Base-by-base conservation (phyloP, 2,113 vertebrate species). In the Melanotaenia duboulayi region DNA sequence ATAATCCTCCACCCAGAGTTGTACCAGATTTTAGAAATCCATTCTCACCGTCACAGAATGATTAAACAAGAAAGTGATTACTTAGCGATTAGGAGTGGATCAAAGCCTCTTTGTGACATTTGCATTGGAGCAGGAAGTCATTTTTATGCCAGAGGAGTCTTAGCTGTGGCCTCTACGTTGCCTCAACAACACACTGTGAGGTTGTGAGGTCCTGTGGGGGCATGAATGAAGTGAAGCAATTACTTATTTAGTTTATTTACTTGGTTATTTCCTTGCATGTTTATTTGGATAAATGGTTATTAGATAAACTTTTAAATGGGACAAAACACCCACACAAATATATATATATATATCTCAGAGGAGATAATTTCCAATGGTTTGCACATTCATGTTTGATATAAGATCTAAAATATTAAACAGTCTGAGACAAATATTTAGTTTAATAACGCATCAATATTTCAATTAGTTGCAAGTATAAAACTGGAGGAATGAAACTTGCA, bases 1-100 rank as follows among this genome's bases (percentile, higher is more conserved):
- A 24, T 77, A 81, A 88, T 87, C 77, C 77, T 51, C 60, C 74
- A 50, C 73, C 59, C 59, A 55, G 57, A 83, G 66, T 83, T 61
- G 56, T 51, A 81, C 46, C 74, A 78, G 84, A 87, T 88, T 88
- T 86, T 67, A 62, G 6, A 85, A 91, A 91, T 86, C 84, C 81
- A 85, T 87, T 84, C 69, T 85, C 83, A 28, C 61, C 56, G 56
- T 78, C 82, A 81, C 78, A 88, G 87, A 84, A 71, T 82, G 84
- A 87, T 90, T 75, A 90, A 88, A 86, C 84, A 86, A 70, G 65
- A 87, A 84, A 77, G 81, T 85, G 87, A 91, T 91, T 91, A 83
- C 74, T 73, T 61, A 66, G 87, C 42, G 83, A 89, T 93, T 89
- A 90, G 71, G 54, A 79, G 71, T 87, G 89, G 89, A 91, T 92